Percentiles rank a stretch among this genome's conserved stretches.
Evolutionary conservation across 2,797 vertebrate species (phyloP).

Genomic region (Hylomyscus alleni): DNA sequence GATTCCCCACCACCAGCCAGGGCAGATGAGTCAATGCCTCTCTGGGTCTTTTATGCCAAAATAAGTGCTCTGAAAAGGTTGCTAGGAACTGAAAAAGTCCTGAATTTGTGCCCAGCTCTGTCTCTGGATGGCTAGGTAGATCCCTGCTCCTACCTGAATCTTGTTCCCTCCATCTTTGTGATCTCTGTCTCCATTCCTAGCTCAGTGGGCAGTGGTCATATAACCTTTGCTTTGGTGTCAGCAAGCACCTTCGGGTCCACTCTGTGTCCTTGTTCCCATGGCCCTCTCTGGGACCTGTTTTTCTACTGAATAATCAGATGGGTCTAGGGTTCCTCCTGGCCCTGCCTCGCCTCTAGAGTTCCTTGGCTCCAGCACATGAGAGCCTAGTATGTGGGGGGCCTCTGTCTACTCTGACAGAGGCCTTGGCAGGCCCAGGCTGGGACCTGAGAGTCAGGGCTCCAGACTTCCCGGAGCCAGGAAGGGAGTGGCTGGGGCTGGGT

Average conservation of each 20-base stretch:
- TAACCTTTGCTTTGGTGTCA: not conserved
- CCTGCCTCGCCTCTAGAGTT: not conserved
- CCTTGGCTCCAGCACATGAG: not conserved
- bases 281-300: not conserved
- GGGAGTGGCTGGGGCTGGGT: not conserved
- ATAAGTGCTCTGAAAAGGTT: not conserved
- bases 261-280: not conserved
- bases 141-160: constrained; percentile 29
- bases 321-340: not conserved
- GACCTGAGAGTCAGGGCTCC: constrained; percentile 20
- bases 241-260: not conserved
- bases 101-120: not conserved
- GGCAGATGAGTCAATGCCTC: not conserved
- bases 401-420: not conserved
- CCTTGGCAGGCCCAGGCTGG: constrained; percentile 7
- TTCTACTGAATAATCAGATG: not conserved
- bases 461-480: constrained; percentile 66
- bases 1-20: not conserved
- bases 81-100: not conserved
- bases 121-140: not conserved
- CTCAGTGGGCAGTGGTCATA: not conserved
- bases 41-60: not conserved
- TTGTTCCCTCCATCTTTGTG: constrained; percentile 43
- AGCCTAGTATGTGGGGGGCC: not conserved
- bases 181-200: not conserved